Percentiles rank a stretch among this genome's conserved stretches.
Evolutionary conservation across 92 coral and sea anemone genomes (phyloP).

Genomic region (Epizoanthus stellaris): DNA sequence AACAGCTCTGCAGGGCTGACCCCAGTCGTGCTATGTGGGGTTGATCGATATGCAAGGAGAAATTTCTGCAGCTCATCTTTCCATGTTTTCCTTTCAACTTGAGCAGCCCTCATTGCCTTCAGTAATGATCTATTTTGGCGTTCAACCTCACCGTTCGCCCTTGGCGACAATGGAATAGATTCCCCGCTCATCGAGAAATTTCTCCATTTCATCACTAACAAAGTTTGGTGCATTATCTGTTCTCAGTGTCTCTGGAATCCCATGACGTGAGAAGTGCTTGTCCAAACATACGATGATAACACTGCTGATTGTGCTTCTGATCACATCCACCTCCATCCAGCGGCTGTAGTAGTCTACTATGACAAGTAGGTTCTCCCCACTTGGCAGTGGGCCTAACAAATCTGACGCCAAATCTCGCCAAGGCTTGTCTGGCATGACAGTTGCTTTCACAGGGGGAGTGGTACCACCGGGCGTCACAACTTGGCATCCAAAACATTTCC

Average conservation of each 20-base stretch:
- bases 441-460: conserved; percentile 60
- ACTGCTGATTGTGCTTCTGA: conserved; percentile 54
- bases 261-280: conserved; percentile 52
- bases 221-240: conserved; percentile 53
- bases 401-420: conserved; percentile 65
- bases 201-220: conserved; percentile 40
- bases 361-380: conserved; percentile 62
- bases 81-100: conserved; percentile 35
- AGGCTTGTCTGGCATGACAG: conserved; percentile 54
- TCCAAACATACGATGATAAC: conserved; percentile 48
- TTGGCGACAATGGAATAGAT: conserved; percentile 43
- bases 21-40: conserved; percentile 51
- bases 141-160: conserved; percentile 47
- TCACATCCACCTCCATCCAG: conserved; percentile 56
- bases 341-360: conserved; percentile 75
- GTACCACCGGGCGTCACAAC: too few relatives aligned
- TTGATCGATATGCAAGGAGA: conserved; percentile 29
- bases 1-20: conserved; percentile 48
- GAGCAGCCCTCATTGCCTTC: conserved; percentile 42
- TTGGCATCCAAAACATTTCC: too few relatives aligned
- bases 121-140: conserved; percentile 25
- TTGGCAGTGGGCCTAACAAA: conserved; percentile 51
- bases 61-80: conserved; percentile 36
- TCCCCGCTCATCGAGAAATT: conserved; percentile 37
- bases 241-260: conserved; percentile 34